A percentile compares a stretch with the other conserved stretches of the same genome.
These are phyloP conservation scores for Apodemus speciosus DNA, from an alignment of 2,113 vertebrate species.

Conservation along the genomic window DNA sequence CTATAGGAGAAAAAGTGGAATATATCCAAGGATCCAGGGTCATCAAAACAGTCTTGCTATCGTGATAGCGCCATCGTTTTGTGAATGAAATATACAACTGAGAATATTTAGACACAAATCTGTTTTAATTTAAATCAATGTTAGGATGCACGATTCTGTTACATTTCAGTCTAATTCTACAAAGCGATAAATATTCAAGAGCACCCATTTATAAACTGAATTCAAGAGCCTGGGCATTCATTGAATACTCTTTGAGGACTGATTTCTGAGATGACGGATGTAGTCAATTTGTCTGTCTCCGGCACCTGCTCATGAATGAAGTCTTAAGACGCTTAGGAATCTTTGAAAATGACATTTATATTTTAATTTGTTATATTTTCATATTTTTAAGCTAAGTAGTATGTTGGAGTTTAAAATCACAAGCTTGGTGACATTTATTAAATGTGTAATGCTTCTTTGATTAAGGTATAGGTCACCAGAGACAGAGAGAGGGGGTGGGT, in stretches of 20 bases:
- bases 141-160: neutral
- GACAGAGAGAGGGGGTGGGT: neutral
- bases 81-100: neutral
- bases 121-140: conserved; percentile 14
- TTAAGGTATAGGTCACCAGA: neutral
- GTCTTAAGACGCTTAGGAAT: neutral
- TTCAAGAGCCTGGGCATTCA: neutral
- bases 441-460: neutral
- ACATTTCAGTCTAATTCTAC: neutral
- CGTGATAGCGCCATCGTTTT: neutral
- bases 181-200: neutral
- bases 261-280: neutral
- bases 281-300: neutral
- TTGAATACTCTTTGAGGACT: rapidly evolving
- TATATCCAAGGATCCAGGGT: neutral
- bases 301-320: neutral
- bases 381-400: neutral
- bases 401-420: neutral
- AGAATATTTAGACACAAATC: neutral
- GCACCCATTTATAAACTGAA: neutral
- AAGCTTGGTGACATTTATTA: neutral
- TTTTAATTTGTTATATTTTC: neutral
- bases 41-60: neutral
- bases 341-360: neutral
- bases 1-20: neutral